A percentile compares a stretch with the other conserved stretches of the same genome.
These are phyloP conservation scores for Mesocentrotus franciscanus DNA, from an alignment of 53 echinoderm and acorn worm genomes.

Conservation along the genomic window DNA sequence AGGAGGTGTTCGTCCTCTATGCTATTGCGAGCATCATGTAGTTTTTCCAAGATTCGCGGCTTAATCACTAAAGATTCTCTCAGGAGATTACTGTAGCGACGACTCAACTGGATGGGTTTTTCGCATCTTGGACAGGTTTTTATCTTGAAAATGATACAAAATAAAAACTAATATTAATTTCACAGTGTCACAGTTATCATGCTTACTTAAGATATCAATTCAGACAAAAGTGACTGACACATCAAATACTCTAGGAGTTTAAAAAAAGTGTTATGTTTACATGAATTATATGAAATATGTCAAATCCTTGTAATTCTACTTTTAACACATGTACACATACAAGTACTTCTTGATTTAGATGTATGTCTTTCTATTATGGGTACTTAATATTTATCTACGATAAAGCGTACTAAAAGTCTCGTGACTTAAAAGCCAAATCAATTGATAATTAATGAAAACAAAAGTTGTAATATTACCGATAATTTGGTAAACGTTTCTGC, in stretches of 20 bases:
- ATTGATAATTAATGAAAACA: not conserved
- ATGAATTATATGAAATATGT: too few species aligned
- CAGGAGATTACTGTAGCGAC: slow-evolving; percentile 12
- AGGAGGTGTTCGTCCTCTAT: not conserved
- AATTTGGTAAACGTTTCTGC: not conserved
- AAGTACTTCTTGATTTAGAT: not conserved
- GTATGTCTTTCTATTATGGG: too few species aligned
- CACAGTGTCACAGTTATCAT: too few species aligned
- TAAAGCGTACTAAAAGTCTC: too few species aligned
- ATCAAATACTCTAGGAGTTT: too few species aligned
- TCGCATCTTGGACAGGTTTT: slow-evolving; percentile 2
- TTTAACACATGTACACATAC: not conserved
- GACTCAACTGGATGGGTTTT: slow-evolving; percentile 4
- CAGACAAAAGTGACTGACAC: too few species aligned
- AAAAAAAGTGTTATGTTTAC: too few species aligned
- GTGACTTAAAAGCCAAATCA: not conserved
- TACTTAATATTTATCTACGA: too few species aligned
- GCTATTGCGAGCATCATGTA: not conserved
- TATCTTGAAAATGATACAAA: not conserved
- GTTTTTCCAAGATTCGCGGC: not conserved
- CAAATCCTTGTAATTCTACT: not conserved
- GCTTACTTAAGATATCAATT: too few species aligned
- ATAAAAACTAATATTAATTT: not conserved
- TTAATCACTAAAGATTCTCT: not conserved
- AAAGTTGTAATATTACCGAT: not conserved